Conservation (phyloP, 2,888 invertebrate genomes). For the Eupeodes luniger region DNA sequence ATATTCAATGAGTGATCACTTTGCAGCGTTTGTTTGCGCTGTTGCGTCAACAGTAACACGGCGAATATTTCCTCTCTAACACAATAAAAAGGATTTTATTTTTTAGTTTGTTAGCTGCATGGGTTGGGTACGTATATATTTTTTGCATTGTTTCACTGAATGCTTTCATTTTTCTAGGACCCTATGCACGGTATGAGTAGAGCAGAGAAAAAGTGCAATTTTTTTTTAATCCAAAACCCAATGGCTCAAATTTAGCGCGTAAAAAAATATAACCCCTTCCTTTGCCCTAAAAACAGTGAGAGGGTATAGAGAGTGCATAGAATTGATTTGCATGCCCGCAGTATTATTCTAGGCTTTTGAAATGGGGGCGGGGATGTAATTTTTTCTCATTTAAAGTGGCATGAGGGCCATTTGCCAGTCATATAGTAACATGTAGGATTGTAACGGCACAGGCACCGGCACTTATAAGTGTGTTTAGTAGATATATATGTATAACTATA, state of each 20-base stretch:
- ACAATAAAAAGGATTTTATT: neutral
- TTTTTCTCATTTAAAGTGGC: neutral
- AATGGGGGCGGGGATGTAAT: neutral
- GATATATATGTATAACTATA: neutral
- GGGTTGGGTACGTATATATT: neutral
- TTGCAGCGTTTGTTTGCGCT: constrained; percentile 57
- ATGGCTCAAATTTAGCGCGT: constrained; percentile 39
- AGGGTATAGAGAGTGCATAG: constrained; percentile 3
- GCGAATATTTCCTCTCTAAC: constrained; percentile 37
- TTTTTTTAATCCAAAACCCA: constrained; percentile 25
- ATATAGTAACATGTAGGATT: neutral
- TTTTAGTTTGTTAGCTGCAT: neutral
- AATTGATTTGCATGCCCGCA: constrained; percentile 61
- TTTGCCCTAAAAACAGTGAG: neutral
- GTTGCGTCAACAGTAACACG: constrained; percentile 61
- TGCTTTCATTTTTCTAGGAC: neutral
- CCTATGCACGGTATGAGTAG: neutral
- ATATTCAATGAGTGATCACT: constrained; percentile 42
- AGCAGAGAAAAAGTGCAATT: neutral
- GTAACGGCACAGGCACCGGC: neutral
- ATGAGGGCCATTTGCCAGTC: constrained; percentile 15
- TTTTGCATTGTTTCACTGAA: constrained; percentile 21
- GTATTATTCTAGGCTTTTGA: constrained; percentile 34
- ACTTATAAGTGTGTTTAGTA: neutral
- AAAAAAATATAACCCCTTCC: constrained; percentile 27